Evolutionary conservation across 2,113 vertebrate genomes (phyloP).

Genomic region (Carassius carassius): DNA sequence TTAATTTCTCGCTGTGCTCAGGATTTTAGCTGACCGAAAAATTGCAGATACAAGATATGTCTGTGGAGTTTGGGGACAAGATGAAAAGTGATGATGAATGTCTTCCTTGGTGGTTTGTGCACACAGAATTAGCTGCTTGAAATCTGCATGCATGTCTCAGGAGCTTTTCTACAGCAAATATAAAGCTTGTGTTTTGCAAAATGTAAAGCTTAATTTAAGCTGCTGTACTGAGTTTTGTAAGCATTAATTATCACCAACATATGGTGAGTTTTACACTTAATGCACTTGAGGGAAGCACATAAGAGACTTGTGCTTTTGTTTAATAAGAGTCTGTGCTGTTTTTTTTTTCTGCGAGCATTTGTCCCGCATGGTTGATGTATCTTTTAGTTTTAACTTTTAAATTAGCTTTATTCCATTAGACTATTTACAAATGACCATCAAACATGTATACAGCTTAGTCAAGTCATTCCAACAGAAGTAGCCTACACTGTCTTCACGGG

Average conservation of each 20-base stretch:
- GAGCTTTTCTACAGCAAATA: not conserved
- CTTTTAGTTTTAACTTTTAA: conserved; percentile 19
- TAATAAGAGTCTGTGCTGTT: not conserved
- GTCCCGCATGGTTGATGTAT: conserved; percentile 8
- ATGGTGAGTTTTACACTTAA: conserved; percentile 16
- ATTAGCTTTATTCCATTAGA: conserved; percentile 21
- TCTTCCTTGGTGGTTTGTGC: not conserved
- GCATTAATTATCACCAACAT: conserved; percentile 24
- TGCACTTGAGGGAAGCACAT: conserved; percentile 13
- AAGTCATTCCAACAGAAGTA: conserved; percentile 30
- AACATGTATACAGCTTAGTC: not conserved
- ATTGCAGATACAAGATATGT: conserved; percentile 16
- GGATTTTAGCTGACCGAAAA: conserved; percentile 10
- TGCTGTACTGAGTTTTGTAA: not conserved
- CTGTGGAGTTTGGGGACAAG: not conserved
- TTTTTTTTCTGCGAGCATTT: conserved; percentile 1
- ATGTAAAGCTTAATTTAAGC: conserved; percentile 14
- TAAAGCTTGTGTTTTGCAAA: conserved; percentile 1
- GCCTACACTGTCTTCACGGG: not conserved
- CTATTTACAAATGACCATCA: not conserved
- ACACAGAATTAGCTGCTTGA: conserved; percentile 5
- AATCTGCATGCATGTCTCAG: conserved; percentile 8
- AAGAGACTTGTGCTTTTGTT: conserved; percentile 6
- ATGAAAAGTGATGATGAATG: conserved; percentile 18
- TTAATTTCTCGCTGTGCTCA: conserved; percentile 4